Evolutionary conservation across 2,888 invertebrate genomes (phyloP), one percentile per base, ranked within the genome.

Genomic region (Lasioglossum calceatum): DNA sequence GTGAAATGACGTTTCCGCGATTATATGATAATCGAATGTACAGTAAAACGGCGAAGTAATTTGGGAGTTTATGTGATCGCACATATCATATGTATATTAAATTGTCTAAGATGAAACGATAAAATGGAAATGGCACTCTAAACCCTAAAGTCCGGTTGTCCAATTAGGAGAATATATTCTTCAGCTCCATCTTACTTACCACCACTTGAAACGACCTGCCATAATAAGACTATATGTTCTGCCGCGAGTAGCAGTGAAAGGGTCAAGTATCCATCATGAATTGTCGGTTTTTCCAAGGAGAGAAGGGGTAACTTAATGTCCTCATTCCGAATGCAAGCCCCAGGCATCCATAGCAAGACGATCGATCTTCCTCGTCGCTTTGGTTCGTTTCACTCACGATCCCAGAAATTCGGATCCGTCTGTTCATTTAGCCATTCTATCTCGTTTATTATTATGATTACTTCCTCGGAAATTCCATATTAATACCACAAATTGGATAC

Each of bases 181-280:
- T 77, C 67, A 42, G 39, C 27, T 81, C n/a, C 61, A 71, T 86
- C 70, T 77, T 44, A n/a, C 39, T 76, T 72, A 36, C 74, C 64
- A 61, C n/a, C 42, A n/a, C 58, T 79, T 58, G 74, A 82, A 86
- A 44, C 83, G 67, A 81, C 50, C 77, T 71, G 32, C 75, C 81
- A 75, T 47, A 77, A 72, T 73, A 61, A 77, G 27, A 39, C 72
- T 77, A 50, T 80, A 42, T 67, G 58, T 75, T 76, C 75, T 39
- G 58, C 50, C 19, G 7, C 72, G 70, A 58, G 79, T 47, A 50
- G 32, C 47, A 32, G 75, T 67, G 47, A 67, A 32, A 47, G 74
- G 81, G 79, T 90, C 90, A 87, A 88, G 88, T 83, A 79, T 85
- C 79, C 88, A 87, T 88, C 87, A 77, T 47, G 73, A 82, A 87